Base-by-base conservation (phyloP, 2,888 invertebrate genomes). In the Acronicta alni region DNA sequence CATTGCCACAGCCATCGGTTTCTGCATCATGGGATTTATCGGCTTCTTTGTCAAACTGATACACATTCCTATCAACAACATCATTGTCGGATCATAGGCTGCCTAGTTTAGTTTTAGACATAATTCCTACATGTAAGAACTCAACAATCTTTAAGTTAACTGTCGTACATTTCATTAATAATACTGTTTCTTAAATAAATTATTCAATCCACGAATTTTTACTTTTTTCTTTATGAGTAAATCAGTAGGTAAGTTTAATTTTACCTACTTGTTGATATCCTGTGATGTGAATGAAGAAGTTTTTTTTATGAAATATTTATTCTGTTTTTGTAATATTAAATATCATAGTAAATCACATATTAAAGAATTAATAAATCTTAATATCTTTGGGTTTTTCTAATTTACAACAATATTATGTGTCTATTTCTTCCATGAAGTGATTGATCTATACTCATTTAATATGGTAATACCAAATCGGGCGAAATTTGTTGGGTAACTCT, bases 21-120 rank as follows among this genome's bases (percentile, higher is more conserved):
- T 99, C 95, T 99, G 98, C 91, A 99, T 99, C 90, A 99, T 99
- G 99, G 99, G 99, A 57, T 99, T 99, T 95, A 99, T 99, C 88
- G 99, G 99, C 81, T 99, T 99, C 95, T 99, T 99, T 83, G 99
- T 99, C 37, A 99, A 99, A 95, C 95, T 99, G 80, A 99, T 99
- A 93, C 99, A 99, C 93, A 99, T 99, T 92, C 99, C 99, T 74
- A 99, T 99, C 94, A 98, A 98, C 94, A 98, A 98, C 91, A 98
- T 98, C 88, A 98, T 98, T 91, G 98, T 98, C 87, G 98, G 97
- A 89, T 98, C 97, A 88, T 95, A 96, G 90, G 81, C 49, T 75
- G 53, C 69, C 42, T 87, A 87, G 79, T 56, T 59, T 72, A 75
- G 60, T 75, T 69, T 57, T 86, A 85, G 79, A 80, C 85, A 2